Evolutionary conservation across 2,797 vertebrate species (phyloP), one percentile per base, ranked within the genome.

Genomic region (Malurus splendens): DNA sequence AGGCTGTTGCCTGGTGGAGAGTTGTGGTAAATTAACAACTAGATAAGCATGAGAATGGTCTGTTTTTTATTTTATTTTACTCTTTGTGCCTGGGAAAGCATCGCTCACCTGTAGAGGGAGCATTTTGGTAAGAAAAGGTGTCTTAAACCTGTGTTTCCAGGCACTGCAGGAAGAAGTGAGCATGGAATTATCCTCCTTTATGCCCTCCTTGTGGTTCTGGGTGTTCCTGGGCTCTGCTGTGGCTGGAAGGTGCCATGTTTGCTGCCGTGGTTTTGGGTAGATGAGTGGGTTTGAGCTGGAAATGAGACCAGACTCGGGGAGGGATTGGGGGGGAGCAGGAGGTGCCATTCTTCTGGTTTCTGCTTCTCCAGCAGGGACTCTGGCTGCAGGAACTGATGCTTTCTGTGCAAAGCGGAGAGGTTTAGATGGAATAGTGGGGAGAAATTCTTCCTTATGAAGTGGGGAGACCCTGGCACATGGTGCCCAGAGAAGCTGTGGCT

Each of bases 111-210:
- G 0, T 50, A 71, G 87, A 87, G 55, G 59, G 73, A 57, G 71
- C 1, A 2, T 65, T 82, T 9, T 27, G 27, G 23, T 64, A 30
- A 44, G 25, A 19, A 41, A 84, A 79, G 7, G 10, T 15, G 24
- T 12, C 20, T 75, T 48, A n/a, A 62, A 30, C 3, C 13, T 36
- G 7, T 19, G 2, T 27, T 33, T 44, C 1, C 32, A 10, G 12
- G 28, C 44, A 16, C 52, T 70, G 7, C 4, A 12, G 47, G 45
- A 71, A 48, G 44, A 41, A 32, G 38, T 1, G 10, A 51, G 64
- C 8, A 0, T 4, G 6, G 32, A n/a, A 1, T 50, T 33, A 3
- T 0, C 25, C 1, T 20, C 52, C 20, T 18, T 22, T 18, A 5
- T n/a, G 14, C 36, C 33, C 16, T 59, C 28, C 19, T 18, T 28